Base-by-base conservation (phyloP, 2,888 invertebrate species). In the Muschampia plurimacula region DNA sequence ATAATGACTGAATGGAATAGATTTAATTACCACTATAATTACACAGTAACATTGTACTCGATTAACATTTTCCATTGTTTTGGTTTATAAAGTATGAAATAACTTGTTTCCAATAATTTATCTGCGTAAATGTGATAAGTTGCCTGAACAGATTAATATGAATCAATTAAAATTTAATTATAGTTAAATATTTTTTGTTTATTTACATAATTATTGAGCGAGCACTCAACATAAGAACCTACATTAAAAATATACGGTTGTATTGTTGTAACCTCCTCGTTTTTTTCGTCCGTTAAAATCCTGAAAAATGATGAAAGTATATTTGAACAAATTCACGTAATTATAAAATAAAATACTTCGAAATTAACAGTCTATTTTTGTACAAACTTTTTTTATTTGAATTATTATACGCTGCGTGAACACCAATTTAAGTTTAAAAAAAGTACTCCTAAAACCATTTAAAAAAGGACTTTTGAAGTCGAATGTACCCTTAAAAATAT, bases 401-500 rank as follows among this genome's bases (percentile, higher is more conserved):
- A 22, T 22, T 22, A 22, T 22, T 22, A 22, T 22, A 22, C 22
- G 22, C 22, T 22, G 22, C 22, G 22, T 22, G 22, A 22, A 22
- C 22, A 0, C 22, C 22, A 22, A 39, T 39, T 39, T 39, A 6
- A 39, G 7, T 39, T 46, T 46, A 10, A 46, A 46, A 46, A 46
- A 46, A 46, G 10, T 4, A 10, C 6, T 6, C 10, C 7, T 7
- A 4, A 39, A 46, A 46, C 22, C 1, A 46, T 9, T 46, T 46
- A 46, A 12, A 46, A 10, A 46, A 46, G 6, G 10, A 80, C 74
- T 80, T 81, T 63, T 76, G 55, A 10, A 12, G 59, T 0, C 74
- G 77, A 78, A 65, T 76, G 86, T 90, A 87, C 87, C 73, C 76
- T 72, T 79, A 86, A 49, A 89, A 88, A 88, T 86, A 84, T 86